phyloP scores from a whole-genome alignment of 2,888 invertebrate species.

The Neuroscelio doddi region DNA sequence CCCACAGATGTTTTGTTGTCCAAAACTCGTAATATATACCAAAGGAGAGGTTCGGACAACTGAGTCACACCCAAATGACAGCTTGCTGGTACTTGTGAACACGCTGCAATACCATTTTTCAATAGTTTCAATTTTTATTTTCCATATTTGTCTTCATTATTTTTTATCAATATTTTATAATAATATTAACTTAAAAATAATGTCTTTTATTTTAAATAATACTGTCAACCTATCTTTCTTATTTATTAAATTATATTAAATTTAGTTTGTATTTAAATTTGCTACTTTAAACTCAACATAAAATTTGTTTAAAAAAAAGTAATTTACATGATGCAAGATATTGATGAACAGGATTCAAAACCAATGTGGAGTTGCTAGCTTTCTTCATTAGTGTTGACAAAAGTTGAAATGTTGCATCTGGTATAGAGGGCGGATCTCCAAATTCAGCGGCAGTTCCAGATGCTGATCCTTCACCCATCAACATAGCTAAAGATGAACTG shows the following conservation, averaged over 20 bases:
- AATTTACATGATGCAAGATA: slow-evolving; percentile 73
- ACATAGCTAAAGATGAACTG: slow-evolving; percentile 80
- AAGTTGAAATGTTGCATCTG: slow-evolving; percentile 91
- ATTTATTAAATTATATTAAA: too few relatives aligned
- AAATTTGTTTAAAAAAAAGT: slow-evolving; percentile 1
- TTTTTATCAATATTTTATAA: too few relatives aligned
- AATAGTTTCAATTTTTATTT: too few relatives aligned
- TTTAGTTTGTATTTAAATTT: too few relatives aligned
- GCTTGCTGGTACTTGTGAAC: slow-evolving; percentile 57
- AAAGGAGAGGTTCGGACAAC: slow-evolving; percentile 89
- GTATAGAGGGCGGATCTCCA: slow-evolving; percentile 83
- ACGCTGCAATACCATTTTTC: slow-evolving; percentile 60
- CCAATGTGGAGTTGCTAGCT: slow-evolving; percentile 82
- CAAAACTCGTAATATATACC: slow-evolving; percentile 86
- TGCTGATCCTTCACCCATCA: slow-evolving; percentile 74
- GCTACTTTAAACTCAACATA: too few relatives aligned
- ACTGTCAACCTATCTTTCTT: too few relatives aligned
- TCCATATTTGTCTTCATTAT: too few relatives aligned
- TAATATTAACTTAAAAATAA: too few relatives aligned
- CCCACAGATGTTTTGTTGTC: slow-evolving; percentile 84
- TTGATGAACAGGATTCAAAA: slow-evolving; percentile 82
- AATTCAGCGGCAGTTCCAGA: slow-evolving; percentile 66
- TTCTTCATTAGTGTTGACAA: slow-evolving; percentile 84
- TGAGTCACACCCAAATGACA: slow-evolving; percentile 72
- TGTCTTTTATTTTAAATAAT: too few relatives aligned